Conservation (phyloP, 2,797 vertebrate genomes). For the Bucorvus abyssinicus region DNA sequence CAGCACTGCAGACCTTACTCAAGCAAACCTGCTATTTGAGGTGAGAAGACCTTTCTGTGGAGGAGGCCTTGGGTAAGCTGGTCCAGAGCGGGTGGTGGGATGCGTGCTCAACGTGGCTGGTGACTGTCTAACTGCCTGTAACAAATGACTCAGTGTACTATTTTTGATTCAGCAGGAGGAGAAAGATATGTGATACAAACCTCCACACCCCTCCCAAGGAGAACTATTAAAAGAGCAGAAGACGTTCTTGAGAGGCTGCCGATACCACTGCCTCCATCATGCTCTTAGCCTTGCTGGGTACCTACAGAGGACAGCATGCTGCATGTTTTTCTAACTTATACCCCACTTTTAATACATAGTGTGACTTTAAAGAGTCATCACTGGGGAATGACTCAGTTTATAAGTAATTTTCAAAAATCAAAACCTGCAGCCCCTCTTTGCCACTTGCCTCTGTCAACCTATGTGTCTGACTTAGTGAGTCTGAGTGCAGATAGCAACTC, state of each 20-base stretch:
- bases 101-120: not conserved
- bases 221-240: slow-evolving; percentile 69
- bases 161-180: slow-evolving; percentile 52
- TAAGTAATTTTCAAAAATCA: not conserved
- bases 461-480: not conserved
- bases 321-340: not conserved
- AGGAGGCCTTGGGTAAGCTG: not conserved
- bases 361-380: not conserved
- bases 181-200: slow-evolving; percentile 41
- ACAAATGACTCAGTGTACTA: slow-evolving; percentile 50
- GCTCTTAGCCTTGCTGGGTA: not conserved
- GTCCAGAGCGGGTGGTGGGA: accelerated
- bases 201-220: not conserved
- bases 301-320: not conserved
- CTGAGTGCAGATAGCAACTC: not conserved
- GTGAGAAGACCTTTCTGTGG: not conserved
- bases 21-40: not conserved
- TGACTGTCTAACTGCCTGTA: not conserved
- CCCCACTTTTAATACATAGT: not conserved
- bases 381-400: not conserved
- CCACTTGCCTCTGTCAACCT: not conserved
- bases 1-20: not conserved
- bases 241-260: slow-evolving; percentile 56
- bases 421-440: not conserved
- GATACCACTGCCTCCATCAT: not conserved